Percentiles rank a stretch among this genome's conserved stretches.
These are phyloP conservation scores for Cacoxenus indagator DNA, from an alignment of 2,888 invertebrate species.

Conservation along the genomic window DNA sequence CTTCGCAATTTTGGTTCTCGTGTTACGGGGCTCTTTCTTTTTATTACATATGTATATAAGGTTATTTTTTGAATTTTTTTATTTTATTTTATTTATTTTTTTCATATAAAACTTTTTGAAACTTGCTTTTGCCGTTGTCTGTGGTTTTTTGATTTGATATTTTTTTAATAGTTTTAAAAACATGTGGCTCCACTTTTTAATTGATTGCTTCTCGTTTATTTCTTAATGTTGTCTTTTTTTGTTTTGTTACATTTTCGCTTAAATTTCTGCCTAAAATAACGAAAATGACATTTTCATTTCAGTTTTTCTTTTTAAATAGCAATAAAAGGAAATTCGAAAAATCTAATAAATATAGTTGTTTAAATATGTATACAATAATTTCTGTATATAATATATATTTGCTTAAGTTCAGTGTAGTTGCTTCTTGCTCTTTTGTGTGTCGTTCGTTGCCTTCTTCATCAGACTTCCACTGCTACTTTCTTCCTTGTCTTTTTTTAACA, in stretches of 20 bases:
- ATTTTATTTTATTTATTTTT: no score
- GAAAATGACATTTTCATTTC: neutral
- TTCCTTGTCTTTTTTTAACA: constrained; percentile 30
- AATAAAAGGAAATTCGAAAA: constrained; percentile 18
- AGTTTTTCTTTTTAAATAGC: neutral
- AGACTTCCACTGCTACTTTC: neutral
- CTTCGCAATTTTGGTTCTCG: neutral
- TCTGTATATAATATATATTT: constrained; percentile 10
- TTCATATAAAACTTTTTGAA: no score
- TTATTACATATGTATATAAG: no score
- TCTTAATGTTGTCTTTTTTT: constrained; percentile 1
- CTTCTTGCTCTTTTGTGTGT: neutral
- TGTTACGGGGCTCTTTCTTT: no score
- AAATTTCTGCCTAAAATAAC: neutral
- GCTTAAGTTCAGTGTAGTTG: constrained; percentile 1
- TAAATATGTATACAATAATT: neutral
- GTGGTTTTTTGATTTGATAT: no score
- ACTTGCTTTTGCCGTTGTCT: no score
- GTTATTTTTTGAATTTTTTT: no score
- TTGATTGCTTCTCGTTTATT: constrained; percentile 52
- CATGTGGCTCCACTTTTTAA: neutral
- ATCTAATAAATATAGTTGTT: neutral
- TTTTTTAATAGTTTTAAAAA: neutral
- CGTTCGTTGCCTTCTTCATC: neutral
- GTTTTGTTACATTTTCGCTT: neutral